Evolutionary conservation across 2,888 invertebrate genomes (phyloP).

Genomic region (Noctua janthe): DNA sequence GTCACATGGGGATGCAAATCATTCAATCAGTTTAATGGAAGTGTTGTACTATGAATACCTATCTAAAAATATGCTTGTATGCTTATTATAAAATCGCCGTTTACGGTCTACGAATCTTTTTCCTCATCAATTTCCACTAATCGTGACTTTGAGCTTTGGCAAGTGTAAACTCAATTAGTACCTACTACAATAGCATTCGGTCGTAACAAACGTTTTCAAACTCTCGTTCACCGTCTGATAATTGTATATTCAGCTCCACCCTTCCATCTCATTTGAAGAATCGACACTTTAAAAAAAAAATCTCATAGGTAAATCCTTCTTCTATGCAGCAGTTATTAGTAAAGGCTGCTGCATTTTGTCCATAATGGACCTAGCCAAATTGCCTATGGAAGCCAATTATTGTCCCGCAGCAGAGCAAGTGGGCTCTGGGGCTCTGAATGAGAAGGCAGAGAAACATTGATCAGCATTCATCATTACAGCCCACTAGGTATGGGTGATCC

Average conservation of each 20-base stretch:
- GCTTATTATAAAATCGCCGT: neutral
- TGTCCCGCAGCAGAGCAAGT: too few species aligned
- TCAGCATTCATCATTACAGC: neutral
- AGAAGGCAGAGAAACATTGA: neutral
- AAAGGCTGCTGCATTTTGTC: neutral
- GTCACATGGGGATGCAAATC: too few species aligned
- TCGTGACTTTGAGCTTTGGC: conserved; percentile 41
- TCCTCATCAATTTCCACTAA: conserved; percentile 15
- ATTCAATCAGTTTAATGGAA: neutral
- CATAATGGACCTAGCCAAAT: neutral
- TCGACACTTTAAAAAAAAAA: neutral
- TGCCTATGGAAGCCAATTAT: neutral
- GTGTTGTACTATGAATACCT: neutral
- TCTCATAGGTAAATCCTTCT: neutral
- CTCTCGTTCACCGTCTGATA: neutral
- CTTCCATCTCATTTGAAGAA: neutral
- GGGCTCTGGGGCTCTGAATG: neutral
- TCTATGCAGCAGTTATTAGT: neutral
- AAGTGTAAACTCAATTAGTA: conserved; percentile 37
- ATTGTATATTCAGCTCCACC: neutral
- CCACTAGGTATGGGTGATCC: neutral
- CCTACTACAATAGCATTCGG: conserved; percentile 12
- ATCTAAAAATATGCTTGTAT: neutral
- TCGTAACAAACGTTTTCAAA: conserved; percentile 6
- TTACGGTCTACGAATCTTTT: conserved; percentile 1